Conservation (phyloP, 1,140 invertebrate genomes). For the Bombus ignitus region DNA sequence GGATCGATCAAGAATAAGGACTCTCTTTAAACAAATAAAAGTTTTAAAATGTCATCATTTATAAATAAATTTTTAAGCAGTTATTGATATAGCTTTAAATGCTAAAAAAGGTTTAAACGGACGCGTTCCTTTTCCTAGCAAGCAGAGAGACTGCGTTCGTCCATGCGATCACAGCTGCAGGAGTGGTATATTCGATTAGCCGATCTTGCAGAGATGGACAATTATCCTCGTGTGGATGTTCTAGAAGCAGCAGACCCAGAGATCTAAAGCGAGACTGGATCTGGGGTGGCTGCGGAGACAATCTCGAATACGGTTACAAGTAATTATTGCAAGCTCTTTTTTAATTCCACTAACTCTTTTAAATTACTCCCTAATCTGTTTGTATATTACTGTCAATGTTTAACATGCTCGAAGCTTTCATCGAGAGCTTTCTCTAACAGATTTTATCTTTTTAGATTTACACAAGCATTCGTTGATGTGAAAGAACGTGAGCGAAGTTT, state of each 20-base stretch:
- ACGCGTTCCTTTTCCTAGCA: constrained; percentile 83
- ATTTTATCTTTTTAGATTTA: constrained; percentile 86
- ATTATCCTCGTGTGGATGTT: constrained; percentile 94
- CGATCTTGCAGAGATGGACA: constrained; percentile 95
- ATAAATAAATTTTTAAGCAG: no score
- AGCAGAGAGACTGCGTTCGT: constrained; percentile 96
- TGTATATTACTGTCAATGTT: background rate
- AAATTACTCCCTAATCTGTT: no score
- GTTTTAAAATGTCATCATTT: no score
- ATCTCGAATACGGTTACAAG: constrained; percentile 97
- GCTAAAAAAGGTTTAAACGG: background rate
- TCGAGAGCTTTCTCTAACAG: background rate
- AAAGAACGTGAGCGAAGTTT: constrained; percentile 90
- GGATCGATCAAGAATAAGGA: constrained; percentile 54
- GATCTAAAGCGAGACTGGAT: constrained; percentile 94
- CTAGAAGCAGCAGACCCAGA: constrained; percentile 89
- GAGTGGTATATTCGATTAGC: constrained; percentile 93
- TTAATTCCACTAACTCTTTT: background rate
- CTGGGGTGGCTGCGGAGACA: constrained; percentile 98
- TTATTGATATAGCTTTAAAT: background rate
- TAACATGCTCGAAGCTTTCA: background rate
- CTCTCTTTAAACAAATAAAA: no score
- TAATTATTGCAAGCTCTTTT: constrained; percentile 80
- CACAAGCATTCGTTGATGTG: constrained; percentile 95
- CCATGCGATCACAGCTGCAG: constrained; percentile 94